phyloP scores from a whole-genome alignment of 2,113 vertebrate species.

The Andinoacara biseriatus region DNA sequence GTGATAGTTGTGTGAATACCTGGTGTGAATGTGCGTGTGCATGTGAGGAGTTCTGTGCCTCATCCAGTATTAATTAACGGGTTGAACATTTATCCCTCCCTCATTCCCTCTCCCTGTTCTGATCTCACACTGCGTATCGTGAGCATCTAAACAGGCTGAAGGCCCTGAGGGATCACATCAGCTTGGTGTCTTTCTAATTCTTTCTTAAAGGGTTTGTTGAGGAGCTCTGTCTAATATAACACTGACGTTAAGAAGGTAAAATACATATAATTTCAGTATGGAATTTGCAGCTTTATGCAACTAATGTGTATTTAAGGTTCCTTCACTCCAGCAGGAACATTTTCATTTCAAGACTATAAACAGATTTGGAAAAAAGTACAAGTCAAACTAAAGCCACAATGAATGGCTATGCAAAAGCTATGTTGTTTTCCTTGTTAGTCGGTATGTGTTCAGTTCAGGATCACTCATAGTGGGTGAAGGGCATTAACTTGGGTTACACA shows the following conservation, averaged over 20 bases:
- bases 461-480: constrained; percentile 2
- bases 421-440: not conserved
- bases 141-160: constrained; percentile 51
- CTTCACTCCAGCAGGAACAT: not conserved
- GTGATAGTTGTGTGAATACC: constrained; percentile 59
- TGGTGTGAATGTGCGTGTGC: constrained; percentile 17
- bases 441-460: not conserved
- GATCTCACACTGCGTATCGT: constrained; percentile 33
- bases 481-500: constrained; percentile 3
- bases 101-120: constrained; percentile 33
- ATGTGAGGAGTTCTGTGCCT: constrained; percentile 34
- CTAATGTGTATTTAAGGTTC: no score
- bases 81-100: constrained; percentile 35
- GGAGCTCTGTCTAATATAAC: not conserved
- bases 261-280: not conserved
- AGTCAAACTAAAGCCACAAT: not conserved
- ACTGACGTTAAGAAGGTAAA: not conserved
- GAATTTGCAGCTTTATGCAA: not conserved
- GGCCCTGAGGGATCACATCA: constrained; percentile 34
- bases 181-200: constrained; percentile 25
- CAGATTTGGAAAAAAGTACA: not conserved
- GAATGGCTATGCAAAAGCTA: not conserved
- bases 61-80: constrained; percentile 72
- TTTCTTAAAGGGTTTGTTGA: constrained; percentile 9
- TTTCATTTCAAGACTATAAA: not conserved